Evolutionary conservation across 1,140 invertebrate species (phyloP), one percentile per base, ranked within the genome.

Genomic region (Nylanderia fulva): DNA sequence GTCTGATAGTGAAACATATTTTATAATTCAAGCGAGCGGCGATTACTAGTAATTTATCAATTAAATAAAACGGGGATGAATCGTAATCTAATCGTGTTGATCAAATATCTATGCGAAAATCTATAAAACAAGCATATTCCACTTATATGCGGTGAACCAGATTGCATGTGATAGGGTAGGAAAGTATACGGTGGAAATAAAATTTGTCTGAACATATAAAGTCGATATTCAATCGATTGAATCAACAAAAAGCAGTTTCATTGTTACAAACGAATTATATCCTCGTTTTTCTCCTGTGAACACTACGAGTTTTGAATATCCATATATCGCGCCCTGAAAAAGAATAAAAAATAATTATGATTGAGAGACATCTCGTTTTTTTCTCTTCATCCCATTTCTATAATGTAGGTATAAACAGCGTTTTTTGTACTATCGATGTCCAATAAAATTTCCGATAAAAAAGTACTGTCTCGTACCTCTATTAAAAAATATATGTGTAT

Each of bases 371-470:
- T 5, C 8, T 61, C 21, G n/a, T 15, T 15, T 61, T 11, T 42
- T 13, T 45, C 42, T 45, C 13, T 45, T 13, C 11, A 2, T 61
- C 27, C 29, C 18, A 21, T 76, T 45, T 18, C 18, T 48, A 11
- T 21, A 48, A 76, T 52, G 24, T 1, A 54, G 48, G 7, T 69
- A 36, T 39, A 66, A 66, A 69, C 33, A 33, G 45, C 4, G 9
- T 3, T 56, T n/a, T 24, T 18, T 33, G 24, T 33, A 68, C 18
- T 7, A 24, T 69, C 29, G 21, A 56, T 39, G 36, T 68, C 60
- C 60, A 80, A 64, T 69, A 66, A 54, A 80, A 69, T 69, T 80
- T 69, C 29, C 76, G 13, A 80, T 80, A 80, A 69, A 80, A 48
- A 48, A 4, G 15, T 56, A 8, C 18, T 61, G 18, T 2, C 24